Evolutionary conservation across 2,888 invertebrate genomes (phyloP), one percentile per base, ranked within the genome.

Genomic region (Ophion slaviceki): DNA sequence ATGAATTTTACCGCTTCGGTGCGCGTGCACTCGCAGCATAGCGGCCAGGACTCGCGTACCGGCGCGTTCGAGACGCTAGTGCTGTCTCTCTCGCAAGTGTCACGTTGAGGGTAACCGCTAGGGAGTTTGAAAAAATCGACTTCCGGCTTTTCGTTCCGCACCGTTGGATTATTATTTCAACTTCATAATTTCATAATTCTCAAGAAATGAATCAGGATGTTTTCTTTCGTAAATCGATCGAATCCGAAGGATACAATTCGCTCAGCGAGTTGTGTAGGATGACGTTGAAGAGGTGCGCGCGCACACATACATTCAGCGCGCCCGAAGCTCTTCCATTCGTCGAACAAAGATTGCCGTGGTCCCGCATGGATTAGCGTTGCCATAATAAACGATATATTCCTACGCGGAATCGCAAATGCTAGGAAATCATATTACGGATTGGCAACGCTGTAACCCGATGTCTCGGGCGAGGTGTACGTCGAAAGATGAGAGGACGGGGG

Each of bases 371-470:
- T 59, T 72, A 57, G 32, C 57, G 72, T 72, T 59, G 72, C 72
- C 72, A 72, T 59, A 62, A 74, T 61, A 74, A 74, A 74, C 61
- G 61, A 61, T 61, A 45, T 74, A 24, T 61, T 36, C 53, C n/a
- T 57, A 61, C 74, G 40, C 45, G 36, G 36, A 62, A 62, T 67
- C 20, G 53, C 57, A 67, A 66, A 76, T 67, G 45, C 64, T 66
- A 76, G 66, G n/a, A 76, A 76, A 75, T 81, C 36, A 62, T 75
- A 67, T 61, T 75, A 68, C 67, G 81, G 81, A 81, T 81, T 75
- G 75, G 81, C 75, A 81, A 81, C 81, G 75, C 81, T 81, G 81
- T 68, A 80, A 57, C 66, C 72, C 28, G 64, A 64, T 36, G 64
- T 81, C 70, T 81, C 68, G 28, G 11, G 67, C 67, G 77, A 68